Conservation (phyloP, 2,888 invertebrate genomes). For the Dendrolimus pini region DNA sequence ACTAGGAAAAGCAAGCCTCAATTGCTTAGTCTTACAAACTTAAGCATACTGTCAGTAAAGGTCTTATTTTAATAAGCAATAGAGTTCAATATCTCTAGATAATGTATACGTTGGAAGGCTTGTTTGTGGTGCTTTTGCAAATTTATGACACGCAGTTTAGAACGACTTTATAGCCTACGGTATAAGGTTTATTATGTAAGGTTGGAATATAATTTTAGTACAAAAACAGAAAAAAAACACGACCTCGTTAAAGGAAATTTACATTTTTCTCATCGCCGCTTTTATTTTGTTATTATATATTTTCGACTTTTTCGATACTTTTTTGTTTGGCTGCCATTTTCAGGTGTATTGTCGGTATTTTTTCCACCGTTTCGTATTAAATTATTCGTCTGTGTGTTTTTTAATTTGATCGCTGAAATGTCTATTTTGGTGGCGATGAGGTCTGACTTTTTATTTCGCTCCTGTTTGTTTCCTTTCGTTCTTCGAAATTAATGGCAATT, state of each 20-base stretch:
- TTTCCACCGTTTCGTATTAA: constrained; percentile 25
- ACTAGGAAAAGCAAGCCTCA: neutral
- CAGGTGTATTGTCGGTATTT: constrained; percentile 26
- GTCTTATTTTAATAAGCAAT: constrained; percentile 17
- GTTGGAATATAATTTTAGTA: neutral
- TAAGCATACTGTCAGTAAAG: constrained; percentile 10
- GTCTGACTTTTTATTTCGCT: constrained; percentile 3
- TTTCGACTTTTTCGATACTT: constrained; percentile 13
- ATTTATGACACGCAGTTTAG: too few species aligned
- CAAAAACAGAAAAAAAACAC: constrained; percentile 1
- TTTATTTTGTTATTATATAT: constrained; percentile 38
- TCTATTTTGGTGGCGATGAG: constrained; percentile 19
- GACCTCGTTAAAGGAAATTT: constrained; percentile 64
- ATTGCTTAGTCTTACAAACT: neutral
- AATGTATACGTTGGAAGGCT: too few species aligned
- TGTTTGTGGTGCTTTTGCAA: too few species aligned
- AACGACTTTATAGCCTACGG: too few species aligned
- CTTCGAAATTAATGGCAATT: neutral
- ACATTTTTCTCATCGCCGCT: constrained; percentile 45
- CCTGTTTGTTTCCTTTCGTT: constrained; percentile 4
- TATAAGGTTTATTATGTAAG: too few species aligned
- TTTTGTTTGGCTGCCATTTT: constrained; percentile 23
- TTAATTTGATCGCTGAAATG: constrained; percentile 34
- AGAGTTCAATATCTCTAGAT: neutral
- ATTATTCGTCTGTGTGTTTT: constrained; percentile 25